These are phyloP conservation scores for Agrotis exclamationis DNA, from an alignment of 2,888 invertebrate species.

Conservation along the genomic window DNA sequence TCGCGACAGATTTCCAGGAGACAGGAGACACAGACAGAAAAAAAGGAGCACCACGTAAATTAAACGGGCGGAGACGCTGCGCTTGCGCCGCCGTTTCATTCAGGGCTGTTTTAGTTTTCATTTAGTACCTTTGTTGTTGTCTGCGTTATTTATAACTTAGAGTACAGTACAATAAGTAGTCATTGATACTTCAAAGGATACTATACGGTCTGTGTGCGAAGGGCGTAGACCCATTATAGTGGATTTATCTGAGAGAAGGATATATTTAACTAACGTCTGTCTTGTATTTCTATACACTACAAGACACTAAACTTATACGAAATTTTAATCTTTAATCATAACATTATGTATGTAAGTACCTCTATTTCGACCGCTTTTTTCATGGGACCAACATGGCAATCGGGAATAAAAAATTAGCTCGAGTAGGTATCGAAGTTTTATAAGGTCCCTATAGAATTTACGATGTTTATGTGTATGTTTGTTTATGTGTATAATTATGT, in stretches of 20 bases:
- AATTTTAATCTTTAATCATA: background rate
- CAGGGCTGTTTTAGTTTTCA: conserved; percentile 72
- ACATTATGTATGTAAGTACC: too few relatives aligned
- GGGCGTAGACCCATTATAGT: conserved; percentile 27
- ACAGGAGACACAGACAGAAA: conserved; percentile 82
- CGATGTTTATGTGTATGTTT: too few relatives aligned
- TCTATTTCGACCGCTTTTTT: too few relatives aligned
- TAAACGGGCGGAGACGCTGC: conserved; percentile 71
- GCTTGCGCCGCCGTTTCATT: conserved; percentile 65
- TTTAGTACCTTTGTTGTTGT: conserved; percentile 55
- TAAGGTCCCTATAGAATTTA: too few relatives aligned
- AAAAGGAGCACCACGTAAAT: conserved; percentile 79
- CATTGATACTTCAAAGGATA: conserved; percentile 55
- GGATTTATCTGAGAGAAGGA: conserved; percentile 31
- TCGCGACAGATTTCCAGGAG: conserved; percentile 86
- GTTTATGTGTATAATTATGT: too few relatives aligned
- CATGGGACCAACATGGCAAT: too few relatives aligned
- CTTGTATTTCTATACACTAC: conserved; percentile 2
- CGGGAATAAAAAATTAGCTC: too few relatives aligned
- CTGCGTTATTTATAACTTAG: conserved; percentile 57
- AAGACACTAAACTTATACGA: conserved; percentile 14
- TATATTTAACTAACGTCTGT: conserved; percentile 28
- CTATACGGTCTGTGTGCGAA: conserved; percentile 28
- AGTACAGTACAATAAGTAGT: conserved; percentile 44
- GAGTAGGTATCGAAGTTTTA: too few relatives aligned